Evolutionary conservation across 2,797 vertebrate species (phyloP), one percentile per base, ranked within the genome.

Genomic region (Enteromius argenteus): DNA sequence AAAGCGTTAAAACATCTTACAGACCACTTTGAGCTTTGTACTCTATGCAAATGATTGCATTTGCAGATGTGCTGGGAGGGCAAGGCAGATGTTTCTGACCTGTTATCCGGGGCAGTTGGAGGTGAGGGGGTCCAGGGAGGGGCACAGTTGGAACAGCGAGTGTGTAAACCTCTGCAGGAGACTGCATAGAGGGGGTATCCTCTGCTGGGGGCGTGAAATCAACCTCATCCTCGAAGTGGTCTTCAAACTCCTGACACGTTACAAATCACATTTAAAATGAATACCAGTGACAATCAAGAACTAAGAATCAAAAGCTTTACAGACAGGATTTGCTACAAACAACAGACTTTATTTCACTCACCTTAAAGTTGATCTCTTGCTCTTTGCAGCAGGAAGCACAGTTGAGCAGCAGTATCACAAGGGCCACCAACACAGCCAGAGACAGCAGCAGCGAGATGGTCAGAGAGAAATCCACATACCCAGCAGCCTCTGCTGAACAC

Each of bases 171-270:
- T 99, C 98, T 9, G 97, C 97, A 21, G 97, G 97, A 77, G 97
- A 97, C 90, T 98, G 98, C 90, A 97, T 94, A 80, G 98, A 98
- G 0, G 98, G 98, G 0, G 98, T 99, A 91, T 99, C 98, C 95
- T 99, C 98, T 80, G 97, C 98, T 35, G 98, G 98, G 19, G 98
- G 98, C 21, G 97, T 99, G 92, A 99, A 99, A 92, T 99, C 98
- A 81, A 98, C 96, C 90, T 99, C 98, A 93, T 99, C 97, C 19
- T 99, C 97, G 92, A 99, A 98, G 91, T 99, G 97, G 94, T 99
- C 98, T 92, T 99, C 97, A 92, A 99, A 99, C 89, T 99, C 98
- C 98, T 99, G 87, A 81, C 85, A 10, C 11, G 42, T 71, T 15
- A 72, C 37, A 60, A 75, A 75, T 37, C 8, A 37, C 49, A 56